phyloP scores from a whole-genome alignment of 1,140 invertebrate species.

The Cydia amplana region DNA sequence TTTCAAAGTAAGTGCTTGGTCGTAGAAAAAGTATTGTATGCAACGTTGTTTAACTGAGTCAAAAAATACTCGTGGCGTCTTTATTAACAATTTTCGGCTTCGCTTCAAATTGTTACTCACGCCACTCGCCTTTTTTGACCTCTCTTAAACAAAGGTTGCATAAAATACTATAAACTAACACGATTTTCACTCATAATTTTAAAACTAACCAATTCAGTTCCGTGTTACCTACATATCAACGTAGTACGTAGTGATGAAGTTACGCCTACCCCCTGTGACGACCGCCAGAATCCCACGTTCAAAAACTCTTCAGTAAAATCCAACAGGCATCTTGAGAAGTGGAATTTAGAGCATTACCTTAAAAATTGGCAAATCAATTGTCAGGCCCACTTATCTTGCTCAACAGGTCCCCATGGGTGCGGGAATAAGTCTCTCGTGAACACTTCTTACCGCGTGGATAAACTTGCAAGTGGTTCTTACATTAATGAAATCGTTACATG shows the following conservation, averaged over 20 bases:
- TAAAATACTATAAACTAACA: no score
- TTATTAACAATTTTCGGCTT: no score
- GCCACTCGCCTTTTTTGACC: no score
- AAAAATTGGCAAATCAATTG: conserved; percentile 4
- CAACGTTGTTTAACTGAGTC: no score
- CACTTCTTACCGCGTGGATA: conserved; percentile 26
- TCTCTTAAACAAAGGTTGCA: no score
- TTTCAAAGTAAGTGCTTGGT: no score
- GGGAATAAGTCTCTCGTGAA: neutral
- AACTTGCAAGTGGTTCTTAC: neutral
- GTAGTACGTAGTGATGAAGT: neutral
- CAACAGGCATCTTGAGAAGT: conserved; percentile 7
- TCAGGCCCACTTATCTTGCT: conserved; percentile 3
- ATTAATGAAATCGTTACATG: conserved; percentile 4
- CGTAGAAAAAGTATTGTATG: no score
- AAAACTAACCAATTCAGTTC: no score
- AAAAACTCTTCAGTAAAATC: neutral
- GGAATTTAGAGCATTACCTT: neutral
- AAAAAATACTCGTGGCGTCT: no score
- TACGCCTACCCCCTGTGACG: neutral
- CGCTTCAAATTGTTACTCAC: no score
- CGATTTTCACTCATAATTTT: no score
- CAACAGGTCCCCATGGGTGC: neutral
- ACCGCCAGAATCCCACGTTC: neutral
- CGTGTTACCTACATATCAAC: neutral